Evolutionary conservation across 1,140 invertebrate species (phyloP), one percentile per base, ranked within the genome.

Genomic region (Vollenhovia emeryi): DNA sequence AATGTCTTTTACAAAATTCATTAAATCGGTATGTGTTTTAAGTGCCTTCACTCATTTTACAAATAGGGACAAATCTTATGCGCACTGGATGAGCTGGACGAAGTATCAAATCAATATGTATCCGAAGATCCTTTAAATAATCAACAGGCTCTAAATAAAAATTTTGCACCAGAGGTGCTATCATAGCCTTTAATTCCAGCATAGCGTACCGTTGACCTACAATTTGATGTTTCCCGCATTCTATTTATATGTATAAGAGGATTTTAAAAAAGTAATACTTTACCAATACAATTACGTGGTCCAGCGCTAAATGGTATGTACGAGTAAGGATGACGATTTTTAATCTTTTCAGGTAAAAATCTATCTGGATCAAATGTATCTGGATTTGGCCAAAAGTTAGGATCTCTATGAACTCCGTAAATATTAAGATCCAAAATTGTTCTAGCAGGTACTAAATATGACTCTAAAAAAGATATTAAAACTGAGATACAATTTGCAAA

Each of bases 221-320:
- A 60, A 60, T 33, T 13, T 15, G 0, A 30, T n/a, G 40, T 27
- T 1, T 43, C 15, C 30, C 5, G 33, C 30, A 79, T 55, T 33
- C 6, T 30, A 2, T 30, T 30, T 11, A 45, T 48, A n/a, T n/a
- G n/a, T n/a, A 45, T 24, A 24, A 33, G 2, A 21, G 62, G 1
- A 68, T 8, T 33, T 27, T 0, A 85, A 59, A 24, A 52, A 15
- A 7, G 3, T 43, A 7, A 15, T 7, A 66, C 0, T 85, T 93
- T 92, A 96, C 97, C 97, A 84, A 98, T 97, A 86, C 97, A 98
- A 91, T 97, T 97, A 57, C 97, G 95, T 0, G 96, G 95, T 3
- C 97, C 97, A 57, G 97, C 97, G 68, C 97, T 97, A 88, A 98
- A 98, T 2, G 97, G 96, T 52, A 98, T 93, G 92, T 96, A 97